A percentile compares a stretch with the other conserved stretches of the same genome.
Evolutionary conservation across 2,888 invertebrate species (phyloP).

Genomic region (Lithophane socia): DNA sequence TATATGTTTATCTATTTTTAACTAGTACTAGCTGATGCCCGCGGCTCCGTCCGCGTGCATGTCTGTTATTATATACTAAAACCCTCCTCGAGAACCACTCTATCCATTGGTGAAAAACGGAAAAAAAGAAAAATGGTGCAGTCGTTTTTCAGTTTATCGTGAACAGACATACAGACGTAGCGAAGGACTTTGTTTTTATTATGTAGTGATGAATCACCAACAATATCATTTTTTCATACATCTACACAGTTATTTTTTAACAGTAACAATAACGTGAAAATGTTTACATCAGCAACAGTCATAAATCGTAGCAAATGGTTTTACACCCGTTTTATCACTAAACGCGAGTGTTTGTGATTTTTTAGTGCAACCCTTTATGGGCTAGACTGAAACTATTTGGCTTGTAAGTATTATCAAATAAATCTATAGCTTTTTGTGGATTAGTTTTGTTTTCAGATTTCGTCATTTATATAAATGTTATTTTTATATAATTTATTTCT

Average conservation of each 20-base stretch:
- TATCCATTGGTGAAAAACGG: too few relatives aligned
- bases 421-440: conserved; percentile 47
- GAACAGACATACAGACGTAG: too few relatives aligned
- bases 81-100: too few relatives aligned
- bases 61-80: too few relatives aligned
- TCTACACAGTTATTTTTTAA: conserved; percentile 3
- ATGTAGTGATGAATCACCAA: neutral
- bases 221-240: neutral
- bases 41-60: too few relatives aligned
- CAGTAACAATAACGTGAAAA: conserved; percentile 38
- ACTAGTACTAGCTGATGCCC: too few relatives aligned
- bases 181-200: too few relatives aligned
- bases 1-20: neutral
- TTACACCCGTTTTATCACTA: conserved; percentile 54
- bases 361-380: conserved; percentile 49
- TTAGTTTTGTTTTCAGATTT: conserved; percentile 22
- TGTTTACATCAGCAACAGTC: conserved; percentile 50
- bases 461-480: conserved; percentile 18
- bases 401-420: conserved; percentile 44
- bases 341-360: conserved; percentile 49
- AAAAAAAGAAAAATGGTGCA: too few relatives aligned
- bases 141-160: too few relatives aligned
- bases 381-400: conserved; percentile 34
- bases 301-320: conserved; percentile 57
- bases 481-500: conserved; percentile 15